These are phyloP conservation scores for Carassius gibelio DNA, from an alignment of 2,113 vertebrate genomes.

Conservation along the genomic window DNA sequence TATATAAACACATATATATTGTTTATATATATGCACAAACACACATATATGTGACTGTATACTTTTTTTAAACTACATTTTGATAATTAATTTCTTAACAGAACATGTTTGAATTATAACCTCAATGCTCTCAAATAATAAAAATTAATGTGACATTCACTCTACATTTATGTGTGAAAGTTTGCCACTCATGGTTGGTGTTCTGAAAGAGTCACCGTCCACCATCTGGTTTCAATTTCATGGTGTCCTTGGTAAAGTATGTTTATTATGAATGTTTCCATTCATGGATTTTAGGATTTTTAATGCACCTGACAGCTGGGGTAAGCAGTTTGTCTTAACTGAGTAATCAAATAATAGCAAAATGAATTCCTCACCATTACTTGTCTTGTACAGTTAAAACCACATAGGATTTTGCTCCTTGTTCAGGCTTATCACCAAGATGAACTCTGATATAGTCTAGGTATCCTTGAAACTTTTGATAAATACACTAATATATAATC, in stretches of 20 bases:
- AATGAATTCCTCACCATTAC: not conserved
- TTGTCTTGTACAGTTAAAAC: not conserved
- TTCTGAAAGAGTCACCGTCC: not conserved
- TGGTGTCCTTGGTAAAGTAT: not conserved
- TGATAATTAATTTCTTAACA: conserved; percentile 81
- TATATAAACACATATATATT: conserved; percentile 53
- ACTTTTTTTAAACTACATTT: conserved; percentile 81
- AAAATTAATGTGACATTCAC: conserved; percentile 52
- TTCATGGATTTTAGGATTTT: not conserved
- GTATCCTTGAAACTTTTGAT: not conserved
- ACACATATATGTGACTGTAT: conserved; percentile 67
- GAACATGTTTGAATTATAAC: conserved; percentile 80
- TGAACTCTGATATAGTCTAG: not conserved
- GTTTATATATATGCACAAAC: not conserved
- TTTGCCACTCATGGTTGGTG: conserved; percentile 21
- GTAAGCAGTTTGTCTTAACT: not conserved
- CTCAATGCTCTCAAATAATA: conserved; percentile 76
- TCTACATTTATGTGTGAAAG: conserved; percentile 50
- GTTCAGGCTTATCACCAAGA: not conserved
- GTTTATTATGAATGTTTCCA: not conserved
- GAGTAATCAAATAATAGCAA: too few relatives aligned
- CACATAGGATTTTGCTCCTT: not conserved
- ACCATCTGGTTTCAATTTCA: conserved; percentile 1
- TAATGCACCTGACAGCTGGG: not conserved
- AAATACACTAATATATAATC: not conserved